Conservation (phyloP, 2,113 vertebrate genomes). For the Motacilla tschutschensis region DNA sequence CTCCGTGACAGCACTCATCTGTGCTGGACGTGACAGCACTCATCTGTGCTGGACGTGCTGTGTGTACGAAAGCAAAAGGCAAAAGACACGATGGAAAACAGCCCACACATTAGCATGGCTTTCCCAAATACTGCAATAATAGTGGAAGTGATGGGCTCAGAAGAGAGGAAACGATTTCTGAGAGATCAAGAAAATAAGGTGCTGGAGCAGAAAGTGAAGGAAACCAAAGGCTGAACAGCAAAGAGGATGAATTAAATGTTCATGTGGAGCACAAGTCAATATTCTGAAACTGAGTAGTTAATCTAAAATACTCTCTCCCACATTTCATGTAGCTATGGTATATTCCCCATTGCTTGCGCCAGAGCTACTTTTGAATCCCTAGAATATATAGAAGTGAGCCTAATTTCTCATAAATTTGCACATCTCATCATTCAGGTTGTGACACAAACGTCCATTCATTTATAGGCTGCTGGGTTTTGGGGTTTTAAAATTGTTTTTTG, state of each 20-base stretch:
- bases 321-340: neutral
- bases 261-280: neutral
- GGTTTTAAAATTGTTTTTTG: neutral
- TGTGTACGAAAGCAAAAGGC: neutral
- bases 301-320: neutral
- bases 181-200: neutral
- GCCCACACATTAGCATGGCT: neutral
- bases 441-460: neutral
- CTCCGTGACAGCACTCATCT: neutral
- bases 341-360: neutral
- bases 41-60: neutral
- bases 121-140: neutral
- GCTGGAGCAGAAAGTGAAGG: neutral
- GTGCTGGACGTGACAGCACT: neutral
- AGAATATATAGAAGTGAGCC: neutral
- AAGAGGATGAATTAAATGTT: neutral
- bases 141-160: neutral
- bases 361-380: neutral
- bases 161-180: neutral
- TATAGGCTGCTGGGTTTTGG: neutral
- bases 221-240: neutral
- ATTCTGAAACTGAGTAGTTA: conserved; percentile 13
- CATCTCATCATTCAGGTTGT: neutral
- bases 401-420: neutral
- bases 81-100: neutral